Evolutionary conservation across 1,140 invertebrate species (phyloP).

Genomic region (Elysia chlorotica): DNA sequence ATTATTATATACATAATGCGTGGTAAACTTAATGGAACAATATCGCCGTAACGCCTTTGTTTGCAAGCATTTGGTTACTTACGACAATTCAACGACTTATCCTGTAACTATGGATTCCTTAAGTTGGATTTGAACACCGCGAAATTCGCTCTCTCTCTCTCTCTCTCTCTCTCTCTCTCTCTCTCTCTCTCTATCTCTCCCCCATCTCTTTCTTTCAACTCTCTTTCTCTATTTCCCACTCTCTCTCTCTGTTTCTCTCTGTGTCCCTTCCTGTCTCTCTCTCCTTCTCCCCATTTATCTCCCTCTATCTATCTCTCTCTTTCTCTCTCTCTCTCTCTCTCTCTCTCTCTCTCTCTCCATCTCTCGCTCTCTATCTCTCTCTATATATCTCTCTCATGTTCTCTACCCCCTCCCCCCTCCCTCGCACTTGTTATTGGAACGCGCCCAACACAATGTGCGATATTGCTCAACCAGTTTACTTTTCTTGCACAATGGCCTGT

Average conservation of each 20-base stretch:
- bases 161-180: neutral
- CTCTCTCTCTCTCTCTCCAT: neutral
- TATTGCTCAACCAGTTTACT: no score
- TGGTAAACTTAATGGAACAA: no score
- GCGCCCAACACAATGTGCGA: no score
- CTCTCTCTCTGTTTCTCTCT: neutral
- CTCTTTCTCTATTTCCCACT: neutral
- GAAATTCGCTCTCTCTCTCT: no score
- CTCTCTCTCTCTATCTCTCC: neutral
- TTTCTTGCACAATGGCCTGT: no score
- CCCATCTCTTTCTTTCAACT: neutral
- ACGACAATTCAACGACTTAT: no score
- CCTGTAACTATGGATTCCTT: no score
- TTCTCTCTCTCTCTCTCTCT: neutral
- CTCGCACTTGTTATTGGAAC: neutral
- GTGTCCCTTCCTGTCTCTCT: neutral
- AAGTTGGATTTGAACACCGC: no score
- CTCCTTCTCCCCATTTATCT: neutral
- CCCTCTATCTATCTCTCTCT: neutral
- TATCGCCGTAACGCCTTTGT: no score
- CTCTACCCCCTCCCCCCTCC: neutral
- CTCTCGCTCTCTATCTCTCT: neutral
- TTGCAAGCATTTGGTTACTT: no score
- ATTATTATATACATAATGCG: no score
- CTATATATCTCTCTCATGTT: neutral